Conservation (phyloP, 2,113 vertebrate species). For the Syrmaticus mikado region DNA sequence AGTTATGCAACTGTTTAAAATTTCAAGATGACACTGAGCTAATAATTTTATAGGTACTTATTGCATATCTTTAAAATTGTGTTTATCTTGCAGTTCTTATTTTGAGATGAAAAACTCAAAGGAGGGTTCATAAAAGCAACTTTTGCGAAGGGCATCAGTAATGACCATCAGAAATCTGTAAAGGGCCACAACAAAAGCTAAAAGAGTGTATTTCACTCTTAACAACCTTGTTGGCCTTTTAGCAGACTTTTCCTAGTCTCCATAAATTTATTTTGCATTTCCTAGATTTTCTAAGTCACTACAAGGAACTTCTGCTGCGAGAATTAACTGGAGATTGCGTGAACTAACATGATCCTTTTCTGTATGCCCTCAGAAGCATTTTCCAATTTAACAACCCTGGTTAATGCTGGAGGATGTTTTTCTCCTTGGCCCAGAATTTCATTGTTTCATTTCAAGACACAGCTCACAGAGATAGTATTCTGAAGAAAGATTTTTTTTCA, state of each 20-base stretch:
- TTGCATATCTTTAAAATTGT: background rate
- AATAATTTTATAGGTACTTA: background rate
- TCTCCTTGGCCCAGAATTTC: background rate
- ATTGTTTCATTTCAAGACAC: background rate
- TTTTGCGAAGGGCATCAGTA: background rate
- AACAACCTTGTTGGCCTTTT: background rate
- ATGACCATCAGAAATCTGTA: background rate
- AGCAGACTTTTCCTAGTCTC: background rate
- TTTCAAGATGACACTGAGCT: background rate
- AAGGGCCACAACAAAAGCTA: background rate
- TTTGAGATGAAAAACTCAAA: background rate
- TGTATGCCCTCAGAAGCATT: background rate
- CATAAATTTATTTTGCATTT: background rate
- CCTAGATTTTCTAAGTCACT: background rate
- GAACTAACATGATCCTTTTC: rapidly evolving
- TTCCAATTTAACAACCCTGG: background rate
- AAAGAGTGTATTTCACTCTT: background rate
- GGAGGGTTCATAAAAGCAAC: background rate
- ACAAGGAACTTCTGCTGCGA: background rate
- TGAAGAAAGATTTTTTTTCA: background rate
- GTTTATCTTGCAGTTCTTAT: background rate
- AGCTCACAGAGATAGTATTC: background rate
- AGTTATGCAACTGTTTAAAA: background rate
- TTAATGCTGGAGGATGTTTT: background rate
- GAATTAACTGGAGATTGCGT: background rate